Conservation (phyloP, 2,113 vertebrate species). For the Falcunculus frontatus region DNA sequence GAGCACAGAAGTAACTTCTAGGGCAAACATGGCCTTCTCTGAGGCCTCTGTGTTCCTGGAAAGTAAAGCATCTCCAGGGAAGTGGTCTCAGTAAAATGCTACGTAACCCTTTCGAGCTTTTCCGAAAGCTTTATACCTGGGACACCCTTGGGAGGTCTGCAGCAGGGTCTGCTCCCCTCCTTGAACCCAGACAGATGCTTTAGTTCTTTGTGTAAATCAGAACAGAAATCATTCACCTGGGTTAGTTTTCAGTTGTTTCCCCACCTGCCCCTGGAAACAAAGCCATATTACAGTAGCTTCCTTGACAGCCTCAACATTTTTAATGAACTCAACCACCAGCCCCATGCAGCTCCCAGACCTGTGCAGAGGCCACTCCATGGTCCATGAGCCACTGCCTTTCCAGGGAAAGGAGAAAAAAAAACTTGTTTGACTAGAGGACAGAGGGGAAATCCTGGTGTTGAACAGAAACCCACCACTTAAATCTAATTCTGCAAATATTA, state of each 20-base stretch:
- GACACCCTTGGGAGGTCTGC: neutral
- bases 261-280: neutral
- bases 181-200: neutral
- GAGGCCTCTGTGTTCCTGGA: neutral
- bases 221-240: neutral
- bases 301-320: neutral
- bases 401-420: neutral
- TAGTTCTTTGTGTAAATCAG: neutral
- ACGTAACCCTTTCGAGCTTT: neutral
- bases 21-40: neutral
- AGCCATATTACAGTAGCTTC: neutral
- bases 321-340: neutral
- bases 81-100: neutral
- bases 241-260: neutral
- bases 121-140: neutral
- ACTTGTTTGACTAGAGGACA: neutral
- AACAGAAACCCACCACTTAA: neutral
- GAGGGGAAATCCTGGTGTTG: neutral
- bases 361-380: neutral
- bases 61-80: neutral
- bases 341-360: neutral
- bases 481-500: constrained; percentile 12
- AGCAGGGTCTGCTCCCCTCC: neutral
- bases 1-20: neutral
- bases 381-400: neutral